phyloP scores from a whole-genome alignment of 2,113 vertebrate species.

The Nicator chloris region DNA sequence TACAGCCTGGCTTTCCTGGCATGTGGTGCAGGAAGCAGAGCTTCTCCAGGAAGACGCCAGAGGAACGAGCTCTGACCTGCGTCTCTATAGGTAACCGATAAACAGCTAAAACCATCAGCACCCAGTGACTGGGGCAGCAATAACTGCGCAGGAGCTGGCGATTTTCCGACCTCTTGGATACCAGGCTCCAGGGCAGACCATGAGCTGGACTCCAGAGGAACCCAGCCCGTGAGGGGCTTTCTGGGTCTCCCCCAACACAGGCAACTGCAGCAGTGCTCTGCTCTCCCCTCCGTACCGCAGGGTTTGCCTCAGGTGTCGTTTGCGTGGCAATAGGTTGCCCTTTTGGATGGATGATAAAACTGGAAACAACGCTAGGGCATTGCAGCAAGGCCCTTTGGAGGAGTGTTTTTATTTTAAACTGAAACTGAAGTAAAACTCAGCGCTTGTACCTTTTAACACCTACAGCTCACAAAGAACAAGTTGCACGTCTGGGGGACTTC shows the following conservation, averaged over 20 bases:
- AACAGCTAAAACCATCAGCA: neutral
- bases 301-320: neutral
- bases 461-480: neutral
- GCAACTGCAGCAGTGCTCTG: neutral
- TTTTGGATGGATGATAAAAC: neutral
- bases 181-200: neutral
- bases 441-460: neutral
- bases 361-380: neutral
- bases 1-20: slow-evolving; percentile 3
- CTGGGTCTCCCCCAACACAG: neutral
- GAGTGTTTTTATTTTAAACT: neutral
- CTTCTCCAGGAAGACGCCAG: neutral
- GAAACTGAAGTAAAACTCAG: neutral
- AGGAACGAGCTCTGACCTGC: slow-evolving; percentile 14
- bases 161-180: neutral
- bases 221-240: neutral
- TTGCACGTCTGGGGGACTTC: neutral
- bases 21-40: slow-evolving; percentile 17
- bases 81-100: neutral
- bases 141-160: neutral
- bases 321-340: neutral
- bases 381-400: neutral
- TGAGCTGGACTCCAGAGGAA: neutral
- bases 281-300: neutral
- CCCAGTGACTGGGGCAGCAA: neutral